Conservation (phyloP, 2,113 vertebrate species). For the Paradoxurus hermaphroditus region DNA sequence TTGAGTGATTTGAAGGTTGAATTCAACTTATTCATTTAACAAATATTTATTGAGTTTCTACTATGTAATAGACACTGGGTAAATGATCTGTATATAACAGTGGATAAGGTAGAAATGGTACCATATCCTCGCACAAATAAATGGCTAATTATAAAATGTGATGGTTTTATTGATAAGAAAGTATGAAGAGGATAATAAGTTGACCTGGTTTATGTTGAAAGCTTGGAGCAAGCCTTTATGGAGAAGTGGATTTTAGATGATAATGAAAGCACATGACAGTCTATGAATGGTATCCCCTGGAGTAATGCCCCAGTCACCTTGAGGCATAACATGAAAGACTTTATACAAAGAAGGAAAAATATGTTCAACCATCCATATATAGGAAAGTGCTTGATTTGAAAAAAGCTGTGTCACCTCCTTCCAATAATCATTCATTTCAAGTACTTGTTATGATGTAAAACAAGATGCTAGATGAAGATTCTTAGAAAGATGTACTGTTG, state of each 20-base stretch:
- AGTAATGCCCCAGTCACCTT: not conserved
- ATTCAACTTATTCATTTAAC: not conserved
- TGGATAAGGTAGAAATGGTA: not conserved
- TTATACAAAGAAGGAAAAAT: not conserved
- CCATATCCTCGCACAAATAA: not conserved
- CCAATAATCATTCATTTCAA: not conserved
- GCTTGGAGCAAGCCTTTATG: not conserved
- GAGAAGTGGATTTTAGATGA: not conserved
- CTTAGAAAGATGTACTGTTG: not conserved
- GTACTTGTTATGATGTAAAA: not conserved
- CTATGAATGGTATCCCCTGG: not conserved
- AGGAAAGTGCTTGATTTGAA: not conserved
- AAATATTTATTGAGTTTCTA: not conserved
- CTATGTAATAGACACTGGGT: not conserved
- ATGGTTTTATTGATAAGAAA: not conserved
- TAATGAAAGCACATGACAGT: not conserved
- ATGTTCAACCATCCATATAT: too few species aligned
- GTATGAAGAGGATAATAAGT: not conserved
- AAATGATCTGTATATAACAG: not conserved
- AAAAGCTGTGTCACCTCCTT: not conserved
- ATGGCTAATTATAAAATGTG: not conserved
- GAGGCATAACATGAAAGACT: not conserved
- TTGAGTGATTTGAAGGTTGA: not conserved
- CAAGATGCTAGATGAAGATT: not conserved
- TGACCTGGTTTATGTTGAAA: not conserved